Base-by-base conservation (phyloP, 2,797 vertebrate genomes). In the Echeneis naucrates region DNA sequence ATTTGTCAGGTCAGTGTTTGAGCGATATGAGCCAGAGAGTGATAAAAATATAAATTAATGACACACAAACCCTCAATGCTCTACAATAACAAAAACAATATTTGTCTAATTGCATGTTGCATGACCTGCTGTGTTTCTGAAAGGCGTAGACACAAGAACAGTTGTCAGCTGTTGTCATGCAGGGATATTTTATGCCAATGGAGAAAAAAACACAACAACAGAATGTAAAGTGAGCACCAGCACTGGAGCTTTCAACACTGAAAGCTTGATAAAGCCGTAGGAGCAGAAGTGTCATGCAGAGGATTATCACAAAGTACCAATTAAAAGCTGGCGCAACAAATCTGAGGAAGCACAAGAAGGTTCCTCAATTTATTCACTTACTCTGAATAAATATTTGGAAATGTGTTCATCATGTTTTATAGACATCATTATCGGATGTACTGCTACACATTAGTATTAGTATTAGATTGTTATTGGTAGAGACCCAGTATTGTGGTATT, bases 81-180 rank as follows among this genome's bases (percentile, higher is more conserved):
- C 40, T n/a, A n/a, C n/a, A n/a, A n/a, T n/a, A n/a, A n/a, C n/a
- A n/a, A 35, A 32, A 40, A 32, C 56, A 56, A 48, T 51, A 62
- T 13, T 70, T 65, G 50, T 51, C 21, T 10, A 71, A 40, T 51
- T 40, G 14, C 72, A 79, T 50, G 61, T 54, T 53, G 67, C 1
- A 56, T 50, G 60, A 60, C 58, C 68, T 65, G 76, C 75, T 78
- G 74, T 52, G 66, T 65, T 65, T 48, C 23, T 63, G 44, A 82
- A 68, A 23, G 58, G 63, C 30, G 37, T 33, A 56, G 32, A 37
- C 52, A 63, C 23, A 1, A 1, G 35, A 80, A 72, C 66, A 81
- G 72, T 79, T 86, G 77, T 35, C 71, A 68, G 74, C 71, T 77
- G 81, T 70, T 58, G 27, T 77, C 84, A 62, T 80, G 78, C 64